Conservation (phyloP, 2,113 vertebrate genomes). For the Nettapus auritus region DNA sequence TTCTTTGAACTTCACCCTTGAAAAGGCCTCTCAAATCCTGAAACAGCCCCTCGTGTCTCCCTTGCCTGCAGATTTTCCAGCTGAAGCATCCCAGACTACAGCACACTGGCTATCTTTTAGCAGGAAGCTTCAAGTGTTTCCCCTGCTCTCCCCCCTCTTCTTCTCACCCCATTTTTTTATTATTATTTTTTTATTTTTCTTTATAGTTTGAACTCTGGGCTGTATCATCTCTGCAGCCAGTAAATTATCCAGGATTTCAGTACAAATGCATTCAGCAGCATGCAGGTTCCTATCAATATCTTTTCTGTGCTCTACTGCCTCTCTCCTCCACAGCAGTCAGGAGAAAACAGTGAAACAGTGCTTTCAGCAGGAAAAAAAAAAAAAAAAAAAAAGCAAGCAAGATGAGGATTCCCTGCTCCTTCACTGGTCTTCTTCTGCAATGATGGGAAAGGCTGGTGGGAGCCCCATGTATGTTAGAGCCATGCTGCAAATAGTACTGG, state of each 20-base stretch:
- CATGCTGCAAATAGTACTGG: too few species aligned
- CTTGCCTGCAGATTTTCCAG: neutral
- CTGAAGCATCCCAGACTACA: conserved; percentile 17
- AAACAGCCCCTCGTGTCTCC: neutral
- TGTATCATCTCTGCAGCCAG: neutral
- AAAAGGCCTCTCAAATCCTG: conserved; percentile 13
- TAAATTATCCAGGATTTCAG: neutral
- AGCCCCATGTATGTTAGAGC: neutral
- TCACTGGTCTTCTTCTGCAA: neutral
- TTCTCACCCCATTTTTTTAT: neutral
- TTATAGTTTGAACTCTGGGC: neutral
- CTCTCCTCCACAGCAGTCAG: neutral
- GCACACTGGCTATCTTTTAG: neutral
- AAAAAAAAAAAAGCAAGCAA: neutral
- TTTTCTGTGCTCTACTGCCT: accelerated
- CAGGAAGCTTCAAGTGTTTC: neutral
- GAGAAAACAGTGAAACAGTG: neutral
- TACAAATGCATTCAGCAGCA: neutral
- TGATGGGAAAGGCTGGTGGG: neutral
- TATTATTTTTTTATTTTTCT: neutral
- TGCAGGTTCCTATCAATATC: neutral
- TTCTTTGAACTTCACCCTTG: neutral
- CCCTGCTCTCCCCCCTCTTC: accelerated
- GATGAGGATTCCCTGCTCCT: neutral
- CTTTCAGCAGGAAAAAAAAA: neutral